Conservation (phyloP, 1,140 invertebrate species). For the Triops longicaudatus region DNA sequence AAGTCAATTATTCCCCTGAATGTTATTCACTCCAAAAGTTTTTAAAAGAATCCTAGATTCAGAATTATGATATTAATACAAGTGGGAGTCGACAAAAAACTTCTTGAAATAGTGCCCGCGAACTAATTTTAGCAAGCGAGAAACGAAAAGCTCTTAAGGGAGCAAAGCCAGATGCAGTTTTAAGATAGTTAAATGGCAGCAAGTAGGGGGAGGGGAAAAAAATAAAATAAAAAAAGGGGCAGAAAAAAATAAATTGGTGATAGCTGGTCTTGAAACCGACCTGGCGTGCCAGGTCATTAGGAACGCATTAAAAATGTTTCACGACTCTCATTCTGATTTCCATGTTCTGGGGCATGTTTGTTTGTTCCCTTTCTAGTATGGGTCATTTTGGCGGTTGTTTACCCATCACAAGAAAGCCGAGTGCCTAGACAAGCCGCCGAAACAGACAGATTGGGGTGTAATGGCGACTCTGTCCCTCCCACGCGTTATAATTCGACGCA, state of each 20-base stretch:
- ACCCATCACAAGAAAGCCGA: neutral
- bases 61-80: neutral
- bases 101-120: neutral
- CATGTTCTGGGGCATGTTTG: neutral
- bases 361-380: neutral
- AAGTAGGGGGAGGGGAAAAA: neutral
- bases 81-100: neutral
- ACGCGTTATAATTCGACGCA: neutral
- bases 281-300: conserved; percentile 9
- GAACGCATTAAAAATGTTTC: neutral
- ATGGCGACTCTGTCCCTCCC: neutral
- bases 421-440: neutral
- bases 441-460: neutral
- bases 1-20: neutral
- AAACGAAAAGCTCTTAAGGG: neutral
- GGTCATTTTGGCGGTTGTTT: neutral
- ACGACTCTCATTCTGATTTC: neutral
- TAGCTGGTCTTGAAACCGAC: neutral
- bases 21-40: neutral
- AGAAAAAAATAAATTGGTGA: neutral
- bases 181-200: conserved; percentile 8
- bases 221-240: neutral
- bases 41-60: neutral
- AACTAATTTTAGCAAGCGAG: neutral
- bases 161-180: conserved; percentile 13